Conservation (phyloP, 2,113 vertebrate genomes). For the Mastomys natalensis region DNA sequence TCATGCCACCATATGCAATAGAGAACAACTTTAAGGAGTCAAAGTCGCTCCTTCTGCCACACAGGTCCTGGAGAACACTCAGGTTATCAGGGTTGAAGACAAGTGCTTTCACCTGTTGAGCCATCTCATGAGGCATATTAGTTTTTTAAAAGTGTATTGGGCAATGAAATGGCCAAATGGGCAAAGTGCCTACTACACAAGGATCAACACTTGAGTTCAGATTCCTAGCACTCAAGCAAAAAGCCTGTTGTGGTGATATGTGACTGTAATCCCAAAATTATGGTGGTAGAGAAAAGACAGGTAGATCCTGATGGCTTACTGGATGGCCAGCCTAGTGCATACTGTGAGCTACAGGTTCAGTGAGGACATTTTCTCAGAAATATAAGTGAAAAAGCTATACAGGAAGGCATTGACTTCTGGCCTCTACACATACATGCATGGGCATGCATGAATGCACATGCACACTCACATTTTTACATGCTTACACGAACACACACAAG, state of each 20-base stretch:
- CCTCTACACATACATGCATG: not conserved
- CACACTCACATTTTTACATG: not conserved
- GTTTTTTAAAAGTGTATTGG: not conserved
- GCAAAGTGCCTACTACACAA: not conserved
- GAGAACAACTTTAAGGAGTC: not conserved
- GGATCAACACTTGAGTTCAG: not conserved
- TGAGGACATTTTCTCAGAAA: not conserved
- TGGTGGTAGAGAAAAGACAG: not conserved
- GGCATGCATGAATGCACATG: not conserved
- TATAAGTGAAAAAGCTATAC: not conserved
- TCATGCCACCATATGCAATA: not conserved
- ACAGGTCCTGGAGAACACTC: too few species aligned
- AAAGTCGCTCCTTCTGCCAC: not conserved
- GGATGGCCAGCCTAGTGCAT: rapidly evolving
- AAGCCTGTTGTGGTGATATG: not conserved
- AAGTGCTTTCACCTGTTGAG: too few species aligned
- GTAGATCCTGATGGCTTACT: not conserved
- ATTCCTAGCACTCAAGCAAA: not conserved
- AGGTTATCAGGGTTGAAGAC: too few species aligned
- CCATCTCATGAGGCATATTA: not conserved
- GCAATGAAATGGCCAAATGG: not conserved
- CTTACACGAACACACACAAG: not conserved
- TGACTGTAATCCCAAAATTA: not conserved
- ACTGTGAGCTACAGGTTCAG: not conserved
- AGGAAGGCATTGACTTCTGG: not conserved